Evolutionary conservation across 1,140 invertebrate genomes (phyloP), one percentile per base, ranked within the genome.

Genomic region (Luehdorfia chinensis): DNA sequence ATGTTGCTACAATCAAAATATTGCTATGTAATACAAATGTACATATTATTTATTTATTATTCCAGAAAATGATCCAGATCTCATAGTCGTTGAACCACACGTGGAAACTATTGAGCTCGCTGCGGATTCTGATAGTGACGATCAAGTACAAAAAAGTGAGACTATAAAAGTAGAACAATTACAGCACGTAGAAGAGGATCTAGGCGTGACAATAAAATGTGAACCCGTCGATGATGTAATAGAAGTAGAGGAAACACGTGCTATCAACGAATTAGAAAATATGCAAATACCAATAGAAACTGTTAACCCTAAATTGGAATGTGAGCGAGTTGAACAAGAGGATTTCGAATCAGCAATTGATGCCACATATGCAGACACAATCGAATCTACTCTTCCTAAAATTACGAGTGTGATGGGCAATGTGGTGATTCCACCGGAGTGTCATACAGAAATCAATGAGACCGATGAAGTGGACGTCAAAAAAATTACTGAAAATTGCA

Each of bases 61-160:
- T 66, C 19, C 61, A 79, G 75, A 62, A 46, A 41, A 50, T 25
- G 64, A 54, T 25, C 58, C 64, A 9, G 80, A 85, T 34, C 7
- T 85, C 3, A 49, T 68, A 36, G 8, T 77, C 1, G 52, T 85
- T 8, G 76, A 83, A 50, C 66, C 69, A 11, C 36, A 53, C 3
- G 58, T 84, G n/a, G 80, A 83, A 59, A 79, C 71, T 0, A 80
- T 84, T 39, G 63, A 74, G 8, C 36, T 83, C 16, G 52, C 55
- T 25, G 41, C 55, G 4, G 69, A 73, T 13, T 50, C 50, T 4
- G 53, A 61, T 27, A 33, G 23, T 12, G 52, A 58, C n/a, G 48
- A 57, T 12, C 15, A 39, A 25, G 33, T 9, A 9, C 1, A 41
- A 4, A 13, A 1, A 27, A 27, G 15, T 15, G 27, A 30, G 9